These are phyloP conservation scores for Heliconius eleuchia DNA, from an alignment of 1,140 invertebrate genomes.

Conservation along the genomic window DNA sequence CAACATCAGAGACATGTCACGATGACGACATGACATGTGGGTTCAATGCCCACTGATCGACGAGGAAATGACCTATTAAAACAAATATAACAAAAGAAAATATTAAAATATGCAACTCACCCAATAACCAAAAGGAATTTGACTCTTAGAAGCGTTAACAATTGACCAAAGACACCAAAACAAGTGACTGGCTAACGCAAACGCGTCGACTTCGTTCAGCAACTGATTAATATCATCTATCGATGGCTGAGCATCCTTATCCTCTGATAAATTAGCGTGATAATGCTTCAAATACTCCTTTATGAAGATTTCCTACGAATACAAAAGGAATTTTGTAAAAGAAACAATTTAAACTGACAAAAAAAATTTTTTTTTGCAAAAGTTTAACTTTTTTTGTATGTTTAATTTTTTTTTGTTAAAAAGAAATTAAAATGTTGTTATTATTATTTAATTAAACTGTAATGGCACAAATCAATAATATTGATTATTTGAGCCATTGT, in stretches of 20 bases:
- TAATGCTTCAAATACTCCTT: conserved; percentile 81
- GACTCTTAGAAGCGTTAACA: conserved; percentile 92
- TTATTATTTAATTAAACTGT: no score
- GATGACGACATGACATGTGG: no score
- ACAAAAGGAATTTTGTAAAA: not conserved
- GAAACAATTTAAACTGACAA: no score
- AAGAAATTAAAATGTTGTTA: no score
- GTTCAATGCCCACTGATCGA: no score
- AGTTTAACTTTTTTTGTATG: no score
- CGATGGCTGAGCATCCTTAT: conserved; percentile 46
- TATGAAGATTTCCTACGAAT: conserved; percentile 82
- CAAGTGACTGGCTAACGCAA: conserved; percentile 93
- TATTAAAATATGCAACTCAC: conserved; percentile 78
- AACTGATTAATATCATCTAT: conserved; percentile 84
- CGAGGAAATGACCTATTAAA: no score
- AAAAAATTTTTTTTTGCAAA: no score
- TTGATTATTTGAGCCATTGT: not conserved
- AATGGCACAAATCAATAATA: not conserved
- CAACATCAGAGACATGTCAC: no score
- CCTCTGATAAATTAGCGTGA: conserved; percentile 44
- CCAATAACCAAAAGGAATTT: conserved; percentile 97
- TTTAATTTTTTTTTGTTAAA: no score
- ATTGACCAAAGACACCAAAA: conserved; percentile 96
- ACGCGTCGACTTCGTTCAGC: conserved; percentile 90
- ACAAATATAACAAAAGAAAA: no score